Conservation (phyloP, 1,140 invertebrate species). For the Drosophila albomicans region DNA sequence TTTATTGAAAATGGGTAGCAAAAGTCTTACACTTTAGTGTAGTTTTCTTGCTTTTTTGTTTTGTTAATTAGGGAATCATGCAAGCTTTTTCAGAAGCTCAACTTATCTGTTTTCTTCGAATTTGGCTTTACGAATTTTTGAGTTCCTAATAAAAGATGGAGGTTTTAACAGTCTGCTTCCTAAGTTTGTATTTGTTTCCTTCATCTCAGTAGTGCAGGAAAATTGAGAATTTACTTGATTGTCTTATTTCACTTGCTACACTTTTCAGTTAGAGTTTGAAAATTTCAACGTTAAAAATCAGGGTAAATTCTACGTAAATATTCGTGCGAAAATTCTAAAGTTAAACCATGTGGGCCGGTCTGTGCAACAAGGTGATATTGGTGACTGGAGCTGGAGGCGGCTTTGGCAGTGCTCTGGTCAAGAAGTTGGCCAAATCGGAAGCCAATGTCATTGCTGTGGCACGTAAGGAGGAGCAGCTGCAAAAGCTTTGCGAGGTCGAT, state of each 20-base stretch:
- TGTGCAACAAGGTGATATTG: background rate
- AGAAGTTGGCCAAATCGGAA: conserved; percentile 2
- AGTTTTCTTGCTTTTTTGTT: no score
- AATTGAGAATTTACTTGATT: no score
- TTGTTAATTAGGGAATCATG: no score
- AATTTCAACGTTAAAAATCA: background rate
- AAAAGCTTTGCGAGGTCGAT: background rate
- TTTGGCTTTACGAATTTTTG: no score
- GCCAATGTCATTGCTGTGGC: background rate
- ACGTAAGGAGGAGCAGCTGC: background rate
- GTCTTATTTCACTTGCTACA: background rate
- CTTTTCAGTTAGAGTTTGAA: background rate
- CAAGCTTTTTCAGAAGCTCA: no score
- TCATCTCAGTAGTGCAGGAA: no score
- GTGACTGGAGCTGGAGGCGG: background rate
- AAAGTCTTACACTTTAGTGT: no score
- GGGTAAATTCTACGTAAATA: background rate
- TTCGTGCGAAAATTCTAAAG: background rate
- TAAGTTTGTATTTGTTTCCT: no score
- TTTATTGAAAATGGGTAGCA: no score
- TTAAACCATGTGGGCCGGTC: background rate
- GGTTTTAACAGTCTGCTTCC: no score
- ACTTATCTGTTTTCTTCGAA: no score
- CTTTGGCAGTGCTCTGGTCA: background rate
- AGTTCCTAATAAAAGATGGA: no score